Base-by-base conservation (phyloP, 2,888 invertebrate species). In the Dysmachus trigonus region DNA sequence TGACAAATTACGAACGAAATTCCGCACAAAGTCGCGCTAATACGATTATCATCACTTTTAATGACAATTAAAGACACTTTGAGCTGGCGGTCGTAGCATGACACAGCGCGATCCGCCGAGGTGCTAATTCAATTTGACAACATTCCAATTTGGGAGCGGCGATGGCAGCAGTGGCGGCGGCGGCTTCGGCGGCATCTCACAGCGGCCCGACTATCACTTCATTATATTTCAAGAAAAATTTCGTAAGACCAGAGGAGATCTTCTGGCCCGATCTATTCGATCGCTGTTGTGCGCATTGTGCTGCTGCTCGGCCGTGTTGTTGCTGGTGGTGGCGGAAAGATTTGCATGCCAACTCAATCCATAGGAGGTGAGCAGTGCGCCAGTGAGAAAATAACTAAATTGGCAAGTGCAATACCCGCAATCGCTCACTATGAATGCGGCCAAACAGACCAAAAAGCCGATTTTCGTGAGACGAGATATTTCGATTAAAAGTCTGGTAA, bases 91-190 rank as follows among this genome's bases (percentile, higher is more conserved):
- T 31, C 51, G 31, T 74, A 74, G 74, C 51, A 85, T 72, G 73
- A 74, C 31, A 73, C 27, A 85, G 27, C 33, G n/a, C 33, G 74
- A 85, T 76, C 77, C 53, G 74, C 30, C 13, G 62, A 62, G 86
- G 82, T 86, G 86, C 76, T 86, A 86, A 83, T 83, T 83, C 82
- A 86, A 86, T 86, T 86, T 86, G 86, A 86, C 86, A 86, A 86
- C 82, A 86, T 83, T 76, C 86, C 86, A 62, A 82, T 86, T 86
- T 76, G 86, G 86, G 86, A 83, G 86, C 86, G 86, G 86, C 82
- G 33, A 33, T 33, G 33, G 2, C 33, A 33, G n/a, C n/a, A n/a
- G n/a, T n/a, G n/a, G n/a, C n/a, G n/a, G n/a, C n/a, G n/a, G n/a
- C n/a, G n/a, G 47, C 47, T n/a, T 47, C 18, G 35, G 38, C 77